These are phyloP conservation scores for Mesocentrotus franciscanus DNA, from an alignment of 53 echinoderm and acorn worm genomes.

Conservation along the genomic window DNA sequence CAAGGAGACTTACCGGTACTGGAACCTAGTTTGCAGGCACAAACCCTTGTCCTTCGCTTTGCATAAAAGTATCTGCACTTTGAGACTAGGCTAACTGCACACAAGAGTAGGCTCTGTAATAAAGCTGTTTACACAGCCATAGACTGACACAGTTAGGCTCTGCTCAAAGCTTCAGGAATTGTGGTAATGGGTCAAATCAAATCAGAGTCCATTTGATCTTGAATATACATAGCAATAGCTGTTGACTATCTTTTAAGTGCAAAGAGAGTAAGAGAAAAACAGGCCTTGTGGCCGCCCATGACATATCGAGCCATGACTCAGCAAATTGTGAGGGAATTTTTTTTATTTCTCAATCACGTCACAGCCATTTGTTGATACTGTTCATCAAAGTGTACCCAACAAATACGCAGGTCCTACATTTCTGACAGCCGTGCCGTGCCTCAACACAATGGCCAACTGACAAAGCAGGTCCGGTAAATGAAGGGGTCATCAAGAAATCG, in stretches of 20 bases:
- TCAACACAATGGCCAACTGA: conserved; percentile 6
- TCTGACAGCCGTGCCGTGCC: neutral
- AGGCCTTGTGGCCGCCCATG: conserved; percentile 8
- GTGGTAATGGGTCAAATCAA: too few species aligned
- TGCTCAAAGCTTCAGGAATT: too few species aligned
- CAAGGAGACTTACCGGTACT: too few species aligned
- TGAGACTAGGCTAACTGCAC: too few species aligned
- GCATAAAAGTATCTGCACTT: too few species aligned
- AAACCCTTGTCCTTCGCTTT: too few species aligned
- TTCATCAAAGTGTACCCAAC: neutral
- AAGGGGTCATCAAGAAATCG: neutral
- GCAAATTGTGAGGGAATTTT: neutral
- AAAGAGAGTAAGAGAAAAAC: neutral
- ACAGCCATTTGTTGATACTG: neutral
- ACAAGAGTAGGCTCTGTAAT: too few species aligned
- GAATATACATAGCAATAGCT: neutral
- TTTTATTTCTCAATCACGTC: neutral
- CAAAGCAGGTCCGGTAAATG: neutral
- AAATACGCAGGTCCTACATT: conserved; percentile 6
- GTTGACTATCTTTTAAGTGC: neutral
- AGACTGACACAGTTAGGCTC: too few species aligned
- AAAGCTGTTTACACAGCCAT: too few species aligned
- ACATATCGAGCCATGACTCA: neutral
- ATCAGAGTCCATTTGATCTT: neutral
- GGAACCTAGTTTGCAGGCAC: too few species aligned